phyloP scores from a whole-genome alignment of 2,113 vertebrate species.

The Alosa alosa region DNA sequence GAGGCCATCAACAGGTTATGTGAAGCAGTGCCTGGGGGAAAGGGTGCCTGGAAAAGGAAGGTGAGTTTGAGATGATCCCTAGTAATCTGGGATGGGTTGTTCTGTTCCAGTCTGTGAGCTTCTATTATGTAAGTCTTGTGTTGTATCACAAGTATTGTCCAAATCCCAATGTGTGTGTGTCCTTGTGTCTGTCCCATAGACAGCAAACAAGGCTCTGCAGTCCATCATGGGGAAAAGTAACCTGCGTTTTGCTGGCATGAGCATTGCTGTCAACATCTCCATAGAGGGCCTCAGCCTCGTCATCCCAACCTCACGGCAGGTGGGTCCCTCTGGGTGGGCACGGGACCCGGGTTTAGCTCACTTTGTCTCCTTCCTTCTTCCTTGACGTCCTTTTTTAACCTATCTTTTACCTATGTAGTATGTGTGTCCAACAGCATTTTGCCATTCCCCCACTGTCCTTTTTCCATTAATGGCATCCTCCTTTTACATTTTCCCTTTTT shows the following conservation, averaged over 20 bases:
- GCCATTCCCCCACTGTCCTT: background rate
- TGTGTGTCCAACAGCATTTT: background rate
- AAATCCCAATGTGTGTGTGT: background rate
- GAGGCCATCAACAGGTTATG: conserved; percentile 96
- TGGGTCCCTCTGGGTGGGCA: conserved; percentile 45
- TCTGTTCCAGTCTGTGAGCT: background rate
- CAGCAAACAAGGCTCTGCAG: conserved; percentile 84
- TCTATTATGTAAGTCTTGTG: background rate
- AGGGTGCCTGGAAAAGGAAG: conserved; percentile 92
- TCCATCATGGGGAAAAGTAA: conserved; percentile 93
- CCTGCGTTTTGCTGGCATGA: conserved; percentile 92
- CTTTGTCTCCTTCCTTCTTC: background rate
- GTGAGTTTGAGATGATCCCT: conserved; percentile 56
- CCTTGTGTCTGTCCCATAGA: conserved; percentile 60
- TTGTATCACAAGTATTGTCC: background rate
- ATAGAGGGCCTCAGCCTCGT: conserved; percentile 87
- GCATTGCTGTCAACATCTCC: conserved; percentile 88
- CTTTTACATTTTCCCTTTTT: background rate
- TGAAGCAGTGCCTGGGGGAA: conserved; percentile 87
- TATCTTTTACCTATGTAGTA: background rate
- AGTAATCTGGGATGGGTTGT: background rate
- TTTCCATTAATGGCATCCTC: too few relatives aligned
- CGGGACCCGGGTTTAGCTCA: background rate
- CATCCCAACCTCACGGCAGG: conserved; percentile 89
- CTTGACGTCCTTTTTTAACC: background rate